Conservation (phyloP, 2,888 invertebrate genomes). For the Leucophora obtusa region DNA sequence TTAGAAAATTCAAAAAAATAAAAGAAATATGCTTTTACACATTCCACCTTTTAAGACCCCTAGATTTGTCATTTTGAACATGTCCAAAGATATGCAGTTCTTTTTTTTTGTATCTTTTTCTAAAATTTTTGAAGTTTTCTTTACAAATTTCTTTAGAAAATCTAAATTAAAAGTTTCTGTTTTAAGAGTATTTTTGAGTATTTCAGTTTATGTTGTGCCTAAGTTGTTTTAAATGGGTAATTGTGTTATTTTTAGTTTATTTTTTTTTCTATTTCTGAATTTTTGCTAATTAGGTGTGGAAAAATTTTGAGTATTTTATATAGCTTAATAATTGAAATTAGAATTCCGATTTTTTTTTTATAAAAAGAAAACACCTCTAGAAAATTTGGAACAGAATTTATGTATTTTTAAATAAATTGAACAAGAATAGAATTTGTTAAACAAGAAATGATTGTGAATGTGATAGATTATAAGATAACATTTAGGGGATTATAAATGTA, state of each 20-base stretch:
- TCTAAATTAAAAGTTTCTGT: conserved; percentile 37
- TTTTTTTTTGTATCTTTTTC: background rate
- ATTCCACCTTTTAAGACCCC: conserved; percentile 11
- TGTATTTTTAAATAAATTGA: background rate
- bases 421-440: too few species aligned
- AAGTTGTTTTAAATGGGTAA: conserved; percentile 20
- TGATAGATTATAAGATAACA: too few species aligned
- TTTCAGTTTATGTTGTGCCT: conserved; percentile 19
- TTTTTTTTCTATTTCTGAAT: background rate
- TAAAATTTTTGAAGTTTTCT: background rate
- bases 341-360: background rate
- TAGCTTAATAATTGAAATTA: conserved; percentile 17
- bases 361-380: conserved; percentile 9
- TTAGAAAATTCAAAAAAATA: background rate
- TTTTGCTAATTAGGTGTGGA: conserved; percentile 55
- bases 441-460: too few species aligned
- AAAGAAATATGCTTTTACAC: background rate
- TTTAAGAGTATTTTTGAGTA: conserved; percentile 28
- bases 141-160: conserved; percentile 13
- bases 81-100: conserved; percentile 29
- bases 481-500: too few species aligned
- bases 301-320: conserved; percentile 23
- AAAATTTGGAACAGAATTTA: background rate
- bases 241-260: conserved; percentile 47
- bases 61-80: conserved; percentile 22